Evolutionary conservation across 2,797 vertebrate species (phyloP), one percentile per base, ranked within the genome.

Genomic region (Uromys caudimaculatus): DNA sequence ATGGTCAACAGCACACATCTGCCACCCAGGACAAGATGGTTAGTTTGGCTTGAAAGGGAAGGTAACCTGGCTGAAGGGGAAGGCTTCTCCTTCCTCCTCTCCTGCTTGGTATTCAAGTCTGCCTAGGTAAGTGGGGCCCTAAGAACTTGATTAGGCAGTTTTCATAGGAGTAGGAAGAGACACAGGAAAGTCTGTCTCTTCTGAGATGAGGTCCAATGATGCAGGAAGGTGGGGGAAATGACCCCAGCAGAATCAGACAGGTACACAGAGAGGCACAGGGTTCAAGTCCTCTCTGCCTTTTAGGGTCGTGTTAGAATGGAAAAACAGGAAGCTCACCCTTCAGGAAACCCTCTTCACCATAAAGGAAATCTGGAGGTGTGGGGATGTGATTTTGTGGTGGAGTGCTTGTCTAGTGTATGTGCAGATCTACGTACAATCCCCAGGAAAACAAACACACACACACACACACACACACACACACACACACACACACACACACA

Each of bases 121-220:
- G 69, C 12, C 44, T 41, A 81, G n/a, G 71, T 67, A n/a, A 73
- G 47, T 38, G 64, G 69, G 83, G 41, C 69, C 27, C 27, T 54
- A 21, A 69, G 76, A 32, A 93, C 89, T 93, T 91, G 47, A 73
- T 73, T 67, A 77, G 88, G 23, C n/a, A 8, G 50, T 90, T 96
- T 90, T 95, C 38, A 44, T 6, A 13, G 8, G 64, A 50, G 11
- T 62, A 78, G n/a, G 10, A 62, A 91, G 67, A 11, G 23, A 60
- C 9, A n/a, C 0, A 50, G 54, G 81, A 58, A 17, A 67, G 50
- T 13, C 2, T 9, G 84, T 41, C 14, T 76, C n/a, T 17, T 56
- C 56, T 1, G 76, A 29, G 38, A 29, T 23, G 12, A 6, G 76
- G 78, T n/a, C 29, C 17, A 7, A 24, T 27, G 67, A 73, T 23